Evolutionary conservation across 2,888 invertebrate genomes (phyloP).

Genomic region (Hypolimnas misippus): DNA sequence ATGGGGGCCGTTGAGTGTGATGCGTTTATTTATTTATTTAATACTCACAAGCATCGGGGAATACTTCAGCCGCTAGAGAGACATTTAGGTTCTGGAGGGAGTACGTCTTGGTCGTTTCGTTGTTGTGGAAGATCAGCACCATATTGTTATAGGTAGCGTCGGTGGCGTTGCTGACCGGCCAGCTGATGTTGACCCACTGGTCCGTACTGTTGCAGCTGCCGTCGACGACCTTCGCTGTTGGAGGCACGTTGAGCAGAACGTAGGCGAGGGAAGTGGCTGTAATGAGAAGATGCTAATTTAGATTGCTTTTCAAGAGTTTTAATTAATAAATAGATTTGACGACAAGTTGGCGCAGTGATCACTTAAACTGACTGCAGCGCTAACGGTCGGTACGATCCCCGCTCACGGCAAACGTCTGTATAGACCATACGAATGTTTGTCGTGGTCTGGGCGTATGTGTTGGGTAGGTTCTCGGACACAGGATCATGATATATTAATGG

Average conservation of each 20-base stretch:
- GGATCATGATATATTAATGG: too few relatives aligned
- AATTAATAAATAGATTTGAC: too few relatives aligned
- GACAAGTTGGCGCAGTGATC: too few relatives aligned
- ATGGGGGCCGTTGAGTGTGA: too few relatives aligned
- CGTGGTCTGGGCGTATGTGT: too few relatives aligned
- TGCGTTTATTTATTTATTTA: too few relatives aligned
- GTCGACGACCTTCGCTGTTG: slow-evolving; percentile 52
- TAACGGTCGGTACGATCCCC: too few relatives aligned
- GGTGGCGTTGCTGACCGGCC: slow-evolving; percentile 42
- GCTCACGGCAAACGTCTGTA: too few relatives aligned
- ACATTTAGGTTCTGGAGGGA: slow-evolving; percentile 61
- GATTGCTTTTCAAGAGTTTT: neutral
- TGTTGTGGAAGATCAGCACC: slow-evolving; percentile 59
- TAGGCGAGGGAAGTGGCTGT: slow-evolving; percentile 47
- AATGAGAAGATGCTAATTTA: neutral
- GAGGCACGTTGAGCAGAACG: slow-evolving; percentile 63
- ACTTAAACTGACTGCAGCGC: too few relatives aligned
- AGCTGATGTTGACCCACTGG: slow-evolving; percentile 63
- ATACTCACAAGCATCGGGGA: slow-evolving; percentile 70
- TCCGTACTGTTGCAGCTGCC: slow-evolving; percentile 61
- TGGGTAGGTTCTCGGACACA: too few relatives aligned
- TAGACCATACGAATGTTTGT: too few relatives aligned
- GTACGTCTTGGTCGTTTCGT: slow-evolving; percentile 63
- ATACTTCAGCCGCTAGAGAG: slow-evolving; percentile 65
- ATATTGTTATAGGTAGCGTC: slow-evolving; percentile 52